Base-by-base conservation (phyloP, 2,888 invertebrate genomes). In the Dyspetes luteomarginatus region DNA sequence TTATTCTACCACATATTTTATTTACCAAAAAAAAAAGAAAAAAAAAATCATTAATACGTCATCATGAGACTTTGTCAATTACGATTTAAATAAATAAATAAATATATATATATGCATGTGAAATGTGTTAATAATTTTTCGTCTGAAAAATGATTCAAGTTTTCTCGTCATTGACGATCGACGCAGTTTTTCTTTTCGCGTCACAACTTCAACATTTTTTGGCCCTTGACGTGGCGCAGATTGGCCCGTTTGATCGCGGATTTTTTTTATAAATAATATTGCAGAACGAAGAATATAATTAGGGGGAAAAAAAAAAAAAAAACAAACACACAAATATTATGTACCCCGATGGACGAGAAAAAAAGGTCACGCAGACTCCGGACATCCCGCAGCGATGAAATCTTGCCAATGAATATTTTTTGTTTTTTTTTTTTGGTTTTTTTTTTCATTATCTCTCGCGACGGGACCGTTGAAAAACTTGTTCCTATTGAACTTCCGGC, bases 311-410 rank as follows among this genome's bases (percentile, higher is more conserved):
- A 78, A 76, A 84, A 79, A 76, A 86, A 78, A 82, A 84, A 79
- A 86, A 84, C n/a, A n/a, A n/a, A n/a, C n/a, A n/a, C n/a, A n/a
- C n/a, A n/a, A 87, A 84, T 83, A 86, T 87, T 90, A 91, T 90
- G 88, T 91, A 91, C 91, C 73, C 73, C 91, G 89, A 89, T 89
- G 87, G 87, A 73, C 67, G 78, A 78, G 86, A 88, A 90, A 89
- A 90, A 91, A 90, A 0, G 89, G 87, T 87, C 87, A 87, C 88
- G 86, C 88, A 86, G 89, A 86, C 85, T 86, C 86, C 88, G 87
- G 88, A 87, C 87, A 86, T 86, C 86, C 75, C 71, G 73, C 58
- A 77, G 64, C 74, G 50, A 50, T 26, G 60, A 36, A 48, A 64
- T 69, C 64, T 68, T 67, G 67, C 24, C 74, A 19, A 50, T 30